Base-by-base conservation (phyloP, 2,113 vertebrate genomes). In the Calyptomena viridis region DNA sequence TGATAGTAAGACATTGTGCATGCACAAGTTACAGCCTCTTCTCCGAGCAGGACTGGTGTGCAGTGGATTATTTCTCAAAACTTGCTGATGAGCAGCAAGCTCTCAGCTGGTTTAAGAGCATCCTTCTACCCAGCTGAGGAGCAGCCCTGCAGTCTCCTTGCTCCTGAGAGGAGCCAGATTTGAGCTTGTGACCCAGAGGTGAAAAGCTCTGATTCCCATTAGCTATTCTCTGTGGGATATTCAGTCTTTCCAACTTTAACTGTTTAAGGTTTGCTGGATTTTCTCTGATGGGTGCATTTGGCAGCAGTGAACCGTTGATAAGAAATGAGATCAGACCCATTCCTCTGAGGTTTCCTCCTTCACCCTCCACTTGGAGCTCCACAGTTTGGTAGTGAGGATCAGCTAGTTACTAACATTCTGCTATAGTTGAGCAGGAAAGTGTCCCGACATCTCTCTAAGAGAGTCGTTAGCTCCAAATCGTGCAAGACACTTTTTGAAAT, bases 171-270 rank as follows among this genome's bases (percentile, higher is more conserved):
- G 59, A 89, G 50, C 40, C 73, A 89, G 79, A 92, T 90, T 93
- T 94, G 60, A 95, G 76, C 64, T 69, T 53, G 76, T 75, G 82
- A 83, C 95, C 82, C 2, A 0, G 42, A 83, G 94, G 79, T 84
- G 90, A 90, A 93, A 88, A 95, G 72, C 88, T 86, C 80, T 87
- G 76, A 68, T 76, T 84, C 58, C 79, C 66, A 72, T 90, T 90
- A 93, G 84, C 49, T 90, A 5, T 72, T 81, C 83, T 88, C 60
- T 42, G 31, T 46, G 60, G 60, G 31, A 49, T 83, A 52, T 75
- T 93, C 86, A 78, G 64, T 81, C 44, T 92, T 89, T 76, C 64
- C 25, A 42, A 3, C 84, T 74, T 93, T 75, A 80, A 81, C 88
- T 78, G 35, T 89, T 95, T 40, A 64, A 94, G 77, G 53, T 69